phyloP scores from a whole-genome alignment of 2,113 vertebrate species.

The Stomatorhinus ivindoensis region DNA sequence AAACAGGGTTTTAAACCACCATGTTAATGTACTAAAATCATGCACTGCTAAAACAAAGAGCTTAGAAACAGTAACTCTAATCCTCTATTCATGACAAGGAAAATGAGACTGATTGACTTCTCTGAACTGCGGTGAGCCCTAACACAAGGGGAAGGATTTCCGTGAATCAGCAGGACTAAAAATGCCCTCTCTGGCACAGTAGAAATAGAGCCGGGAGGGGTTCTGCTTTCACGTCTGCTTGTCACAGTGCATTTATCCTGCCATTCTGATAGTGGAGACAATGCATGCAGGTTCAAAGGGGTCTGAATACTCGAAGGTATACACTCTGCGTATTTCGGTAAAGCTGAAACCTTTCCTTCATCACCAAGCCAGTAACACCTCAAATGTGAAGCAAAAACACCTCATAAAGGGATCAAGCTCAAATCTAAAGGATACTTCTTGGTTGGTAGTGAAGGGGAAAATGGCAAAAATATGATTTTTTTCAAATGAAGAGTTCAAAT shows the following conservation, averaged over 20 bases:
- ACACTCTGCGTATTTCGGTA: background rate
- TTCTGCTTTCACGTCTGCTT: background rate
- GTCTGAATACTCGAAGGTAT: background rate
- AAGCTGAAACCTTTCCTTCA: background rate
- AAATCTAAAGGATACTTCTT: background rate
- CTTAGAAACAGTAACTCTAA: background rate
- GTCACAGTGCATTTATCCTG: background rate
- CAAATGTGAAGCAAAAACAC: background rate
- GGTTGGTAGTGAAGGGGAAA: background rate
- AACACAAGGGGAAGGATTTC: background rate
- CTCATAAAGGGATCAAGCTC: background rate
- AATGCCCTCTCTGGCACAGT: background rate
- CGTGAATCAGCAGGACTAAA: constrained; percentile 2
- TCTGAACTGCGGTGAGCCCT: background rate
- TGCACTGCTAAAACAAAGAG: background rate
- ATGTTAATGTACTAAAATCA: background rate
- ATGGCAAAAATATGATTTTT: background rate
- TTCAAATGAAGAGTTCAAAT: background rate
- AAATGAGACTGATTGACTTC: background rate
- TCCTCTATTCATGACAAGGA: background rate
- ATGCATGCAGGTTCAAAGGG: background rate
- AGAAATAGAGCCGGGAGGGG: background rate
- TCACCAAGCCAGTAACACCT: background rate
- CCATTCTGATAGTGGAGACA: background rate
- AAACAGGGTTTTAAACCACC: background rate